A percentile compares a stretch with the other conserved stretches of the same genome.
phyloP scores from a whole-genome alignment of 2,888 invertebrate species.

The Megalurothrips usitatus region DNA sequence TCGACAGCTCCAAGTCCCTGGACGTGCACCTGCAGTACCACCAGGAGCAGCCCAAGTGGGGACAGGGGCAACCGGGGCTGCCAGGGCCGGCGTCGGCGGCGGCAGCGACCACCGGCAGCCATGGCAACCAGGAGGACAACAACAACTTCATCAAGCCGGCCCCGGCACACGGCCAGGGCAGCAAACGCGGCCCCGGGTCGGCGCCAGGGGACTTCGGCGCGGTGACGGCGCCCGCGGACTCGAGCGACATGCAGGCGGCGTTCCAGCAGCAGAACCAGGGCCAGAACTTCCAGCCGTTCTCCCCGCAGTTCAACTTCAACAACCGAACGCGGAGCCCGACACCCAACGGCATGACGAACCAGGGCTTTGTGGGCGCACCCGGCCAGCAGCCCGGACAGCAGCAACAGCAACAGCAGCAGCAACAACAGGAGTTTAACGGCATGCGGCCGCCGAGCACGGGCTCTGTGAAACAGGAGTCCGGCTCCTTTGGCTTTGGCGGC shows the following conservation, averaged over 20 bases:
- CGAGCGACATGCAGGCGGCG: slow-evolving; percentile 61
- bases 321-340: slow-evolving; percentile 32
- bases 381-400: slow-evolving; percentile 40
- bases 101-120: slow-evolving; percentile 39
- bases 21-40: slow-evolving; percentile 77
- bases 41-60: slow-evolving; percentile 75
- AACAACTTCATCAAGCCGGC: slow-evolving; percentile 56
- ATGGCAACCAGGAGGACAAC: slow-evolving; percentile 56
- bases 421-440: slow-evolving; percentile 36
- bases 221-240: slow-evolving; percentile 68
- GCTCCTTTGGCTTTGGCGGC: slow-evolving; percentile 41
- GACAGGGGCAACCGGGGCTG: slow-evolving; percentile 30
- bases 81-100: background rate
- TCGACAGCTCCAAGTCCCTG: slow-evolving; percentile 70
- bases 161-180: slow-evolving; percentile 29
- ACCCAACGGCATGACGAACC: slow-evolving; percentile 36
- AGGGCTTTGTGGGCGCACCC: slow-evolving; percentile 30
- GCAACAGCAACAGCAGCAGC: slow-evolving; percentile 33
- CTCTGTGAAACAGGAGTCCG: slow-evolving; percentile 44
- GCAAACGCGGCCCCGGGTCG: slow-evolving; percentile 44
- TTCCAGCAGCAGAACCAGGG: slow-evolving; percentile 40
- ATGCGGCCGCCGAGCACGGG: slow-evolving; percentile 33
- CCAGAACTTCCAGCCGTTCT: slow-evolving; percentile 52
- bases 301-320: slow-evolving; percentile 32
- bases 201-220: slow-evolving; percentile 48